These are phyloP conservation scores for Leptopilina syphax DNA, from an alignment of 2,888 invertebrate genomes.

Conservation along the genomic window DNA sequence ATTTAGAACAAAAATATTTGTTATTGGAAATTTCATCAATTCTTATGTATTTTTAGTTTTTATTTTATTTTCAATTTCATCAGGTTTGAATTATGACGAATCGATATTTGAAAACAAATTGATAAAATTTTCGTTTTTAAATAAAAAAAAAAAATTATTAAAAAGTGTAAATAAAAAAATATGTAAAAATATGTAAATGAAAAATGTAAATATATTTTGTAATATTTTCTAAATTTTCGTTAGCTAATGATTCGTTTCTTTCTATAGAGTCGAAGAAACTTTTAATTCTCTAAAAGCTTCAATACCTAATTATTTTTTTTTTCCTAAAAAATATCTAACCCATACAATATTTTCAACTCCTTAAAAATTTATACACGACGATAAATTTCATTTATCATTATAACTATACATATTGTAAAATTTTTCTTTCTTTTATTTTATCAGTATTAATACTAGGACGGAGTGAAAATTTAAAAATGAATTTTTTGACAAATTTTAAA, in stretches of 20 bases:
- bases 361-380: not conserved
- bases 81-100: too few relatives aligned
- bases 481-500: not conserved
- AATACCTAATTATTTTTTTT: not conserved
- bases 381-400: constrained; percentile 10
- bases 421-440: not conserved
- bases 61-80: too few relatives aligned
- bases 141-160: too few relatives aligned
- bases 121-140: too few relatives aligned
- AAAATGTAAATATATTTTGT: too few relatives aligned
- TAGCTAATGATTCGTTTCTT: not conserved
- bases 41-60: too few relatives aligned
- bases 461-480: not conserved
- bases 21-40: too few relatives aligned
- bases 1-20: too few relatives aligned
- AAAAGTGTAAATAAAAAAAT: too few relatives aligned
- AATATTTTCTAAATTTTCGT: too few relatives aligned
- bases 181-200: too few relatives aligned
- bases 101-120: too few relatives aligned
- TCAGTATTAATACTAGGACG: not conserved
- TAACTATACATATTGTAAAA: not conserved
- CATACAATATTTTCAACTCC: not conserved
- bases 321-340: constrained; percentile 2
- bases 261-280: not conserved
- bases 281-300: not conserved